Evolutionary conservation across 2,113 vertebrate species (phyloP), one percentile per base, ranked within the genome.

Genomic region (Xiphias gladius): DNA sequence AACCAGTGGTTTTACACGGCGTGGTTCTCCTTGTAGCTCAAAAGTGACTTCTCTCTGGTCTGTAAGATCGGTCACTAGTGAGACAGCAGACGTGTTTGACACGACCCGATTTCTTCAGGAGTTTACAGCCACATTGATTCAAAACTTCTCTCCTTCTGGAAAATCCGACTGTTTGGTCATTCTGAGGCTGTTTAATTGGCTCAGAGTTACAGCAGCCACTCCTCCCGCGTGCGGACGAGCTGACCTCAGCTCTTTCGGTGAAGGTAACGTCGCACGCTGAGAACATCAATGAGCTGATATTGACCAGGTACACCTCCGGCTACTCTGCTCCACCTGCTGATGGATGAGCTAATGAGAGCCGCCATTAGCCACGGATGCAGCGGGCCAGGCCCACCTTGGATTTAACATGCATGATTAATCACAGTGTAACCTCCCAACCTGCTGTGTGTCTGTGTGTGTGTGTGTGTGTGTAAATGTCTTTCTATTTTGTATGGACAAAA

Each of bases 311-410:
- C 76, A 32, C 86, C 88, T 83, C 86, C 69, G 70, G 82, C 86
- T 69, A 84, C 82, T 83, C 63, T 39, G 74, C 83, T 75, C 76
- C 76, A 68, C 71, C 85, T 41, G 67, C 81, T 92, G 91, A 92
- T 89, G 85, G 86, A 93, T 88, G 86, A 89, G 73, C 76, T 83
- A 84, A 88, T 73, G 82, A 85, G 87, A 72, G 66, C 63, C 35
- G 52, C 78, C 58, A 85, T 91, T 87, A 90, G 79, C 78, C 16
- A 24, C 4, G n/a, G 83, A 83, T 80, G 37, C 88, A 74, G 83
- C 80, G 57, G 66, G 79, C 83, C 77, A 73, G 65, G 71, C 87
- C 81, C 84, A 80, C 87, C 83, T 69, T 62, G 61, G 43, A 54
- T 78, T 71, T 63, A 65, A 69, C 71, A 67, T 64, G 66, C 70